Conservation (phyloP, 2,797 vertebrate genomes). For the Delichon dasypus region DNA sequence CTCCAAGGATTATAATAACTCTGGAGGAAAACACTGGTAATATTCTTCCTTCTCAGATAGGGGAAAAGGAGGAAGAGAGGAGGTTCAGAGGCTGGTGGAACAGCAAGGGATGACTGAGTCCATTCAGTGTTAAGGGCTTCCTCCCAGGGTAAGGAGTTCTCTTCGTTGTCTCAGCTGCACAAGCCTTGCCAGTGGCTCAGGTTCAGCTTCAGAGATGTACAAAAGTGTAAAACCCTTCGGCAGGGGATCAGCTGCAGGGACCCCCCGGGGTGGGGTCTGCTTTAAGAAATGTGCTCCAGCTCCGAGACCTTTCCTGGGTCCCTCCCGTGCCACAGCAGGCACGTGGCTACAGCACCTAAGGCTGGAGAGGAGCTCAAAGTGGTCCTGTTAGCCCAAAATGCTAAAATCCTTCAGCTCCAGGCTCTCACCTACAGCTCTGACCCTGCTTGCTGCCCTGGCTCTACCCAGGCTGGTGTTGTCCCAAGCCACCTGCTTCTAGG, state of each 20-base stretch:
- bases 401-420: background rate
- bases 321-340: background rate
- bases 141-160: conserved; percentile 21
- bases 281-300: background rate
- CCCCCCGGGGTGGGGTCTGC: background rate
- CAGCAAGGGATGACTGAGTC: conserved; percentile 26
- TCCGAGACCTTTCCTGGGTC: background rate
- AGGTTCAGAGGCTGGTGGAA: conserved; percentile 25
- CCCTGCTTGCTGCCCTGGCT: background rate
- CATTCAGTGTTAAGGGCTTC: background rate
- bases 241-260: background rate
- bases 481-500: conserved; percentile 10
- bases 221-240: background rate
- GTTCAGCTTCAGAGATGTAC: conserved; percentile 48
- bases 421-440: background rate
- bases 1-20: conserved; percentile 39
- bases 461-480: background rate
- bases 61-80: conserved; percentile 24
- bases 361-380: background rate
- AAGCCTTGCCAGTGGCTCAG: conserved; percentile 57
- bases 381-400: background rate
- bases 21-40: conserved; percentile 50
- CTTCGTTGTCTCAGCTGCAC: conserved; percentile 48
- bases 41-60: conserved; percentile 44
- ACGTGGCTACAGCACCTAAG: background rate